Percentiles rank a stretch among this genome's conserved stretches.
Evolutionary conservation across 2,888 invertebrate genomes (phyloP).

Genomic region (Conchocele bisecta): DNA sequence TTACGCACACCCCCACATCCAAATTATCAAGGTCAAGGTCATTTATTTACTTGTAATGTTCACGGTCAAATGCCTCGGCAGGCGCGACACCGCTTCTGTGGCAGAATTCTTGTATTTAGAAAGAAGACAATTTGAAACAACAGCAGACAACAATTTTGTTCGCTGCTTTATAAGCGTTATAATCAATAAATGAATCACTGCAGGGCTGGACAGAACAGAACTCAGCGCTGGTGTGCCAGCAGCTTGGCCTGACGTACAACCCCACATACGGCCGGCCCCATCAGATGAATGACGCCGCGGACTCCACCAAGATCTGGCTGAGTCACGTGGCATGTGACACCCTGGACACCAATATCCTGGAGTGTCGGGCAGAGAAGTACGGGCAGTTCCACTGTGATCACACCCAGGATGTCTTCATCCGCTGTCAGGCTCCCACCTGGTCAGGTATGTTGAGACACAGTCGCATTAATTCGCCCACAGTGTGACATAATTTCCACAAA

Average conservation of each 20-base stretch:
- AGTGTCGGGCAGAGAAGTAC: constrained; percentile 90
- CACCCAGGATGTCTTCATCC: constrained; percentile 78
- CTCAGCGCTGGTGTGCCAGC: constrained; percentile 97
- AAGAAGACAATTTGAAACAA: too few relatives aligned
- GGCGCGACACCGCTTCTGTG: too few relatives aligned
- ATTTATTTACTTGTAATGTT: too few relatives aligned
- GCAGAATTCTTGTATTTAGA: too few relatives aligned
- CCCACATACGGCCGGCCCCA: constrained; percentile 95
- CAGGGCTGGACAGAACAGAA: constrained; percentile 95
- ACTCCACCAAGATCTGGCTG: constrained; percentile 82
- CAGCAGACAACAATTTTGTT: too few relatives aligned
- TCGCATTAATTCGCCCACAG: too few relatives aligned
- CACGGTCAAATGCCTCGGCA: too few relatives aligned
- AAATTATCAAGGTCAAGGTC: too few relatives aligned
- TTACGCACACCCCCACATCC: too few relatives aligned
- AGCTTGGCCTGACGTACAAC: constrained; percentile 95
- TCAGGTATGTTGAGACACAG: constrained; percentile 77
- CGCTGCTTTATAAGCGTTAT: too few relatives aligned
- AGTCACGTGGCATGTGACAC: constrained; percentile 95
- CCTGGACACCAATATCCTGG: constrained; percentile 94
- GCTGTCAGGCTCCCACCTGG: constrained; percentile 82
- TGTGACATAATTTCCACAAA: too few relatives aligned
- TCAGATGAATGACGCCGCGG: constrained; percentile 87
- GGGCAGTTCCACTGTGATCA: constrained; percentile 84
- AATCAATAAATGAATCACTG: too few relatives aligned